These are phyloP conservation scores for Watsonalla binaria DNA, from an alignment of 2,888 invertebrate genomes.

Conservation along the genomic window DNA sequence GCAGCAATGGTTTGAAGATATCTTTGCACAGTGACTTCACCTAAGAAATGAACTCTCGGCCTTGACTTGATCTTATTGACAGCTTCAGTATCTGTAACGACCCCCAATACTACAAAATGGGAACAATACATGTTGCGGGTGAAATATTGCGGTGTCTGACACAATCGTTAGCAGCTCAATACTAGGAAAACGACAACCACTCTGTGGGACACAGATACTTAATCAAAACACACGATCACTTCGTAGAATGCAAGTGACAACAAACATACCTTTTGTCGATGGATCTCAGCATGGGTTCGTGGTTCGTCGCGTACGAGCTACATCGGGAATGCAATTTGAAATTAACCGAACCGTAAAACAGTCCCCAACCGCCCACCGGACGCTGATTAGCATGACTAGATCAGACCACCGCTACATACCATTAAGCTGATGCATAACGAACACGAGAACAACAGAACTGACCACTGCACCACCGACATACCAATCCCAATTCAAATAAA, in stretches of 20 bases:
- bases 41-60: no score
- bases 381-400: slow-evolving; percentile 22
- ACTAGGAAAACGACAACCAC: neutral
- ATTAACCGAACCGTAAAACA: slow-evolving; percentile 14
- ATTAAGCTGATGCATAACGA: slow-evolving; percentile 11
- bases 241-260: slow-evolving; percentile 9
- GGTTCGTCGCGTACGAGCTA: slow-evolving; percentile 14
- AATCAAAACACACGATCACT: slow-evolving; percentile 28
- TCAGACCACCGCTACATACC: slow-evolving; percentile 13
- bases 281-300: slow-evolving; percentile 4
- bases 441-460: slow-evolving; percentile 3
- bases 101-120: no score
- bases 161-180: neutral
- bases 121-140: no score
- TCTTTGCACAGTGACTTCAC: no score
- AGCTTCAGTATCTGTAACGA: no score
- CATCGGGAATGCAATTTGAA: slow-evolving; percentile 20
- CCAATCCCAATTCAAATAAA: slow-evolving; percentile 22
- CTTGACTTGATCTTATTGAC: no score
- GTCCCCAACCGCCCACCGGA: slow-evolving; percentile 13
- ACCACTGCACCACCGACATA: slow-evolving; percentile 5
- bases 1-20: no score
- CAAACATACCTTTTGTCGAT: neutral
- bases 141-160: neutral
- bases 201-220: neutral